These are phyloP conservation scores for Suillia variegata DNA, from an alignment of 2,888 invertebrate genomes.

Conservation along the genomic window DNA sequence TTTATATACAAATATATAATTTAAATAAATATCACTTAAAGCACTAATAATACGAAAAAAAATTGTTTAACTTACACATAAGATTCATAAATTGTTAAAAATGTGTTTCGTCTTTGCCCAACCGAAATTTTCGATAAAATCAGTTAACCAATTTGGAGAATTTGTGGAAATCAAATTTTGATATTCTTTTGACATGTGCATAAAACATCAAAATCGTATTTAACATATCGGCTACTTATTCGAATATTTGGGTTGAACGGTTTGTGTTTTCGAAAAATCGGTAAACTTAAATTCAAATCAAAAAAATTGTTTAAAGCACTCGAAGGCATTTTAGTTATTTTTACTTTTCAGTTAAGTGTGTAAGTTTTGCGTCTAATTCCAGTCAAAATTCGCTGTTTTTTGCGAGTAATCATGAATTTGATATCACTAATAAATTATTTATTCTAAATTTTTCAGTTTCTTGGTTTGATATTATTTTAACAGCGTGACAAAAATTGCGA, in stretches of 20 bases:
- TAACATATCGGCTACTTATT: no score
- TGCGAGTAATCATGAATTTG: neutral
- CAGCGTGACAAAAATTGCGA: no score
- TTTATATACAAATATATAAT: conserved; percentile 15
- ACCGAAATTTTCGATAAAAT: no score
- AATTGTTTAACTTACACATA: neutral
- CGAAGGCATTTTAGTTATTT: conserved; percentile 1
- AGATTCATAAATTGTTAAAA: no score
- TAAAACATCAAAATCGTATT: no score
- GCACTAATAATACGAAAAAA: conserved; percentile 12
- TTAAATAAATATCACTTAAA: conserved; percentile 22
- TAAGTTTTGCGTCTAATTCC: neutral
- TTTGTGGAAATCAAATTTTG: no score
- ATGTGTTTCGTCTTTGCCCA: no score
- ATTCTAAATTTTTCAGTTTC: no score
- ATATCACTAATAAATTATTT: neutral
- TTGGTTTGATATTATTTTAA: no score
- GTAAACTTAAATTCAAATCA: neutral
- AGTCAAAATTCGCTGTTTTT: neutral
- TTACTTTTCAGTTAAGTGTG: neutral
- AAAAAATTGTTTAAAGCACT: conserved; percentile 6
- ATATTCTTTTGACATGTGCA: no score
- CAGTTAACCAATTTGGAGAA: no score
- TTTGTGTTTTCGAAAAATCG: neutral
- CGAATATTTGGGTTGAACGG: neutral